Evolutionary conservation across 92 coral and sea anemone genomes (phyloP), one percentile per base, ranked within the genome.

Genomic region (Porites cylindrica): DNA sequence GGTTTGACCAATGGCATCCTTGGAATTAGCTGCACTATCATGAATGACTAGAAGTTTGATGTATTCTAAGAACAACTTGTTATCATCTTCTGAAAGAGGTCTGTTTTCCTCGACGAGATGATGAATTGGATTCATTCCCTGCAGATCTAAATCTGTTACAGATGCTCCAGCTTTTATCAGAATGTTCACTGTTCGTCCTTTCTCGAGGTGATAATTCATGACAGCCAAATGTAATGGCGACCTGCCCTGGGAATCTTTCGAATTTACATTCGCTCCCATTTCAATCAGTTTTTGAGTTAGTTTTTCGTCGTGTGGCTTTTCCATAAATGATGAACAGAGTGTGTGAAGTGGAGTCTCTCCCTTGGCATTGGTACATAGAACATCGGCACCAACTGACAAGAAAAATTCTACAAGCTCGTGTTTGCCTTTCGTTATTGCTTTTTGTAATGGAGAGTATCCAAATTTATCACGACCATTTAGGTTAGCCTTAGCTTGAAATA

Each of bases 121-220:
- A 53, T 86, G 84, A 77, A 86, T 78, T 17, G 90, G 85, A 72
- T 79, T 77, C 77, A 77, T 64, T 53, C 90, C 90, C 84, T 78
- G 77, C 77, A 86, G 51, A 79, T 86, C 90, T 66, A 53, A 16
- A 66, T 67, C 85, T 77, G 79, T 85, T 13, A 24, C 63, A 51
- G 71, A 65, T 51, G 89, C 89, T 4, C 89, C 89, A 23, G 80
- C 73, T 38, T 67, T 75, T 61, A 85, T 76, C 66, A 85, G 53
- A 53, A 85, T 24, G 53, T 77, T n/a, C 60, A 75, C 73, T 5
- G 74, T 85, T 18, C 76, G 56, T n/a, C 51, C 14, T 53, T 76
- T 67, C 62, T 75, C 63, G 18, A 13, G 51, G 64, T 18, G 7
- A 54, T 54, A 52, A 53, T 85, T 61, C 82, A 62, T 53, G 70